phyloP scores from a whole-genome alignment of 1,140 invertebrate genomes.

The Polyergus mexicanus region DNA sequence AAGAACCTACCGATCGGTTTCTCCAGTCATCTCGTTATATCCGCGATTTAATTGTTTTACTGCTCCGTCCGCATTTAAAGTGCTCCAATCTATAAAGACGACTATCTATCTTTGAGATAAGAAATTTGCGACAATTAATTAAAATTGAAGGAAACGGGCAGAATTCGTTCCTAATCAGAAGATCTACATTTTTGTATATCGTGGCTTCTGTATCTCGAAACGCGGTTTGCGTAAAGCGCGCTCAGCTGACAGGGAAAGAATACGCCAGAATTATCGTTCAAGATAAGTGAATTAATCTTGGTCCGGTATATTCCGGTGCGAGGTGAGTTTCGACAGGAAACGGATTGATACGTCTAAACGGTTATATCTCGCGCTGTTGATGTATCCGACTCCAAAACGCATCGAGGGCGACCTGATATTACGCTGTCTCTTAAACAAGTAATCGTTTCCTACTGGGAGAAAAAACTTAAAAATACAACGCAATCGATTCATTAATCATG shows the following conservation, averaged over 20 bases:
- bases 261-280: constrained; percentile 9
- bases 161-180: neutral
- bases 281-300: constrained; percentile 48
- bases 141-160: neutral
- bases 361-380: constrained; percentile 12
- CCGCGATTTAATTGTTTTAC: neutral
- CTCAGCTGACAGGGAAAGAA: neutral
- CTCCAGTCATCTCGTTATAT: neutral
- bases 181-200: neutral
- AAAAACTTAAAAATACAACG: constrained; percentile 2
- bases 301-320: constrained; percentile 44
- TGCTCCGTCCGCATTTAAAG: neutral
- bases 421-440: constrained; percentile 29
- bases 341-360: neutral
- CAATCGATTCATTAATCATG: constrained; percentile 43
- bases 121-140: neutral
- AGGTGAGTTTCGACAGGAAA: constrained; percentile 2
- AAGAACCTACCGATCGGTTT: neutral
- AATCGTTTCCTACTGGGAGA: neutral
- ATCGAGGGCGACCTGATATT: constrained; percentile 15
- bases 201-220: neutral
- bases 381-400: constrained; percentile 22
- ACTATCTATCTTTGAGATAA: neutral
- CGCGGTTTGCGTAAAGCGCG: neutral
- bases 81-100: neutral